Evolutionary conservation across 2,888 invertebrate genomes (phyloP).

Genomic region (Chorisops tibialis): DNA sequence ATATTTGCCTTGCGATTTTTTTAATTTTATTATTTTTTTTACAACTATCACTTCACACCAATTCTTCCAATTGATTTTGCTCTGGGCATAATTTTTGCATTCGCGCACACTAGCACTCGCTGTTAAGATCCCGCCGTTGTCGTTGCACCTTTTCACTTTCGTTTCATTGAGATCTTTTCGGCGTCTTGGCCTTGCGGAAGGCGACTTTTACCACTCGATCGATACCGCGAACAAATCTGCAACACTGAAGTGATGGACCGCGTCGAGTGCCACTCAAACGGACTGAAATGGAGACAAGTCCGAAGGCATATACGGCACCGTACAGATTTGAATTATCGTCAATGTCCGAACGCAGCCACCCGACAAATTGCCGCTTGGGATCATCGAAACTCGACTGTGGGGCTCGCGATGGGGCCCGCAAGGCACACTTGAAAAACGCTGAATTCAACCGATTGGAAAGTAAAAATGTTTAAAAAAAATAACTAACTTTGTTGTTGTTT

Average conservation of each 20-base stretch:
- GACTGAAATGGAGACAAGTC: not conserved
- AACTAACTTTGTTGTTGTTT: slow-evolving; percentile 12
- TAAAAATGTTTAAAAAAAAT: slow-evolving; percentile 31
- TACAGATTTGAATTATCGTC: not conserved
- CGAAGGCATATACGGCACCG: not conserved
- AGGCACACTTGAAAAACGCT: not conserved
- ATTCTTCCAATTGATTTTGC: not conserved
- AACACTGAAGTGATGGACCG: not conserved
- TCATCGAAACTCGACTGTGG: slow-evolving; percentile 23
- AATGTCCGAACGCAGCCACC: slow-evolving; percentile 26
- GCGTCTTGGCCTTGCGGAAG: not conserved
- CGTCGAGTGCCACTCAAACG: not conserved
- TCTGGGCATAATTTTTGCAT: not conserved
- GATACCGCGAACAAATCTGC: slow-evolving; percentile 3
- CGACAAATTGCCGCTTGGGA: slow-evolving; percentile 33
- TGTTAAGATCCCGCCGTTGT: not conserved
- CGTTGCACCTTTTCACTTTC: slow-evolving; percentile 16
- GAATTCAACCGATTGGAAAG: slow-evolving; percentile 38
- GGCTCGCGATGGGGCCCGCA: not conserved
- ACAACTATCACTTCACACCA: slow-evolving; percentile 1
- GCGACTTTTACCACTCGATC: slow-evolving; percentile 13
- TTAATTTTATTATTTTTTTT: not conserved
- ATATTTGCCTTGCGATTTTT: not conserved
- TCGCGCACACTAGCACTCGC: slow-evolving; percentile 2
- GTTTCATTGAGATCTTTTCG: slow-evolving; percentile 1